phyloP scores from a whole-genome alignment of 2,888 invertebrate species.

The Drepana falcataria region DNA sequence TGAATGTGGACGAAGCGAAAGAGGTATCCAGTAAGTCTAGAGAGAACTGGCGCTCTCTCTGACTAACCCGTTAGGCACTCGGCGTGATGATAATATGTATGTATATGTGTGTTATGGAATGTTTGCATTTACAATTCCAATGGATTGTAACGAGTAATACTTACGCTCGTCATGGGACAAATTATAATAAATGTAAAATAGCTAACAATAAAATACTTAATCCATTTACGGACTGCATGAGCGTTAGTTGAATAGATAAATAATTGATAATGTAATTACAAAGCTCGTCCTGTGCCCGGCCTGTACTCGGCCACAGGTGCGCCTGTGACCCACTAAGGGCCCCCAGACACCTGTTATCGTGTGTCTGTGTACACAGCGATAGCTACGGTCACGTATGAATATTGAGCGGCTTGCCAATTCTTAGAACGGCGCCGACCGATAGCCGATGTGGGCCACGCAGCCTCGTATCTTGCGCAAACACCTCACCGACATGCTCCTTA shows the following conservation, averaged over 20 bases:
- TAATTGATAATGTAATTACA: neutral
- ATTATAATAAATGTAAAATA: no score
- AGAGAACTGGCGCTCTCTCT: no score
- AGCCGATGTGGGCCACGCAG: neutral
- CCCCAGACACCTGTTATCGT: slow-evolving; percentile 28
- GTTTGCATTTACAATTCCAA: no score
- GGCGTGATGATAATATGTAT: no score
- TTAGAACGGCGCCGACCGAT: slow-evolving; percentile 1
- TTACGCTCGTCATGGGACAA: no score
- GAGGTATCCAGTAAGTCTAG: no score
- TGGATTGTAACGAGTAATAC: no score
- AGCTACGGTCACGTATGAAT: slow-evolving; percentile 23
- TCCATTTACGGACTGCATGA: no score
- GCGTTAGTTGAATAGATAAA: neutral
- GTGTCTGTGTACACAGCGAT: slow-evolving; percentile 41
- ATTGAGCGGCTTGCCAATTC: slow-evolving; percentile 29
- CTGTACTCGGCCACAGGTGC: slow-evolving; percentile 16
- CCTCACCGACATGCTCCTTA: neutral
- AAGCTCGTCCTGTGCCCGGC: neutral
- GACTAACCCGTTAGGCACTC: no score
- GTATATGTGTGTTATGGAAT: no score
- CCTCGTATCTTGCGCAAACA: neutral
- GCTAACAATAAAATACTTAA: no score
- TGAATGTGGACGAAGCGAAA: no score
- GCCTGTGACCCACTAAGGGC: slow-evolving; percentile 26